These are phyloP conservation scores for Melinopterus prodromus DNA, from an alignment of 2,888 invertebrate genomes.

Conservation along the genomic window DNA sequence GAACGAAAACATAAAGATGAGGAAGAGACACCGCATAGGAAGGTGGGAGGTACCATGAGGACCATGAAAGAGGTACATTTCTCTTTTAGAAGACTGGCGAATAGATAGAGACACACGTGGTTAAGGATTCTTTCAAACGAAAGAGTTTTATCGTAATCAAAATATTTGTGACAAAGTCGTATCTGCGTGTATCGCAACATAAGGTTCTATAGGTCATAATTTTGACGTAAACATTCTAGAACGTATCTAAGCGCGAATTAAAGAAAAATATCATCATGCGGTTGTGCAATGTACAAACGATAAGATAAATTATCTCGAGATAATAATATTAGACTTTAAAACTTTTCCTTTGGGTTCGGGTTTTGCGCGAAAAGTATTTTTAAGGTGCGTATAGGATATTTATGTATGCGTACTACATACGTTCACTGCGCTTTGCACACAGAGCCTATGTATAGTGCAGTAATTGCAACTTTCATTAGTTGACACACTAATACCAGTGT, in stretches of 20 bases:
- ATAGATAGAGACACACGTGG: background rate
- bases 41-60: conserved; percentile 36
- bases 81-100: conserved; percentile 36
- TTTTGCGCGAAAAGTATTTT: background rate
- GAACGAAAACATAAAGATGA: background rate
- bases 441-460: no score
- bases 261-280: background rate
- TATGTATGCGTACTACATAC: background rate
- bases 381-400: background rate
- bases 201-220: no score
- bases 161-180: background rate
- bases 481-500: background rate
- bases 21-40: conserved; percentile 31
- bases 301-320: background rate
- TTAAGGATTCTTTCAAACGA: background rate
- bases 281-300: background rate
- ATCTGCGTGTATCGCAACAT: conserved; percentile 22
- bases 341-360: background rate
- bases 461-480: background rate
- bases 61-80: conserved; percentile 30
- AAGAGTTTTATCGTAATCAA: background rate
- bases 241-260: background rate
- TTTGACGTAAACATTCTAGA: background rate
- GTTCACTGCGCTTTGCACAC: background rate
- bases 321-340: background rate